Conservation (phyloP, 2,888 invertebrate species). For the Eristalis arbustorum region DNA sequence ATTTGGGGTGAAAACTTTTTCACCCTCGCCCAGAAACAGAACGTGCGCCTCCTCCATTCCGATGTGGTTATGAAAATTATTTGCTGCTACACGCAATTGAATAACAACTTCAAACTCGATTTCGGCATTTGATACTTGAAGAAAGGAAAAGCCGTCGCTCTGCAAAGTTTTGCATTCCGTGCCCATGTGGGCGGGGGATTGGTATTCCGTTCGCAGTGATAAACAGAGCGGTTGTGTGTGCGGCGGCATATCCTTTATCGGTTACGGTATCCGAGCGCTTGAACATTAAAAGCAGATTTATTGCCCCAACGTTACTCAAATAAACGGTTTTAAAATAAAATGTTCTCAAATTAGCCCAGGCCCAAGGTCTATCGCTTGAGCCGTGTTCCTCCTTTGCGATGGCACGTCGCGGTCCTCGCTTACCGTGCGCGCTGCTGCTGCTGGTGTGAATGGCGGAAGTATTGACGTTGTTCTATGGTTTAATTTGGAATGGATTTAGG, state of each 20-base stretch:
- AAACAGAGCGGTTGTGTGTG: slow-evolving; percentile 12
- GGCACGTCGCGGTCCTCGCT: neutral
- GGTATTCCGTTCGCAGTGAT: slow-evolving; percentile 23
- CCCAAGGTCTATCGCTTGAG: slow-evolving; percentile 57
- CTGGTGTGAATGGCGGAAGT: slow-evolving; percentile 62
- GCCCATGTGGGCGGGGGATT: neutral
- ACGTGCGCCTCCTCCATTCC: slow-evolving; percentile 9
- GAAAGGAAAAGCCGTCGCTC: slow-evolving; percentile 6
- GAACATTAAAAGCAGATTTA: slow-evolving; percentile 66
- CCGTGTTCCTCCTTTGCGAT: neutral
- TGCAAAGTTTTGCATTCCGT: slow-evolving; percentile 10
- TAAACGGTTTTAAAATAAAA: slow-evolving; percentile 70
- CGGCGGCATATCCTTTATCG: slow-evolving; percentile 41
- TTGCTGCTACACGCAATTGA: slow-evolving; percentile 66
- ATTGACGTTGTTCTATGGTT: slow-evolving; percentile 70
- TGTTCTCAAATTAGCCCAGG: slow-evolving; percentile 71
- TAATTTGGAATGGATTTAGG: slow-evolving; percentile 66
- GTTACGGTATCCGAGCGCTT: neutral
- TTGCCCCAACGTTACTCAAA: slow-evolving; percentile 64
- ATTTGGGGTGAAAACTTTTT: slow-evolving; percentile 19
- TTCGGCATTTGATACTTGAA: slow-evolving; percentile 41
- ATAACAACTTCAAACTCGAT: slow-evolving; percentile 62
- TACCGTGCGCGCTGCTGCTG: slow-evolving; percentile 12
- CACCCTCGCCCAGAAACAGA: neutral
- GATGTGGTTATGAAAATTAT: slow-evolving; percentile 61